Conservation (phyloP, 2,797 vertebrate genomes). For the Chaetodon trifasciatus region DNA sequence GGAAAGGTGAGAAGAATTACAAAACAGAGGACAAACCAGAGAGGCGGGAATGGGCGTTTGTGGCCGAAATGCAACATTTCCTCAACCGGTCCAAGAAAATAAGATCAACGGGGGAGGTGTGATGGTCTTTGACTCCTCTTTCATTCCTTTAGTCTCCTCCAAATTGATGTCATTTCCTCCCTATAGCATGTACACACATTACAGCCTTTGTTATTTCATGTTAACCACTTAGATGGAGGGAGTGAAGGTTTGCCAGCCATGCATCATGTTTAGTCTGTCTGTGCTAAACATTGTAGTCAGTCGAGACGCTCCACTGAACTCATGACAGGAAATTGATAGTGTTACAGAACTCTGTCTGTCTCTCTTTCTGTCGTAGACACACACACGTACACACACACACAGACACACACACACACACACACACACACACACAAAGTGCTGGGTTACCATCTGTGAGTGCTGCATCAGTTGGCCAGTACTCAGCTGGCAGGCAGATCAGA, state of each 20-base stretch:
- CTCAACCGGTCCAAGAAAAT: not conserved
- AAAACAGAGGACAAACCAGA: slow-evolving; percentile 25
- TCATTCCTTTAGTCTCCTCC: slow-evolving; percentile 9
- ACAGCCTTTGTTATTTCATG: slow-evolving; percentile 21
- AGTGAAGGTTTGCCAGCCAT: slow-evolving; percentile 40
- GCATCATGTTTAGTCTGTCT: slow-evolving; percentile 56
- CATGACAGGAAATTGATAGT: slow-evolving; percentile 66
- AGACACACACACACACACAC: slow-evolving; percentile 17
- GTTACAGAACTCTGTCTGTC: slow-evolving; percentile 63
- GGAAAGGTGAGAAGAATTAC: slow-evolving; percentile 22
- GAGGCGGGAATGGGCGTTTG: not conserved
- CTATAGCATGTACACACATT: not conserved
- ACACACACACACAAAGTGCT: slow-evolving; percentile 58
- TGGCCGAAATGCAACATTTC: slow-evolving; percentile 20
- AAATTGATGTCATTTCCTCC: slow-evolving; percentile 14
- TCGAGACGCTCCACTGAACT: slow-evolving; percentile 55
- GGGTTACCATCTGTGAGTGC: slow-evolving; percentile 82
- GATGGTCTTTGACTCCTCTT: not conserved
- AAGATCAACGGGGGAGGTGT: not conserved
- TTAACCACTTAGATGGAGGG: slow-evolving; percentile 33
- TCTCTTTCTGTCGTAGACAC: slow-evolving; percentile 34
- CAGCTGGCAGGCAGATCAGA: slow-evolving; percentile 85
- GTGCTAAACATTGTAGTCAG: slow-evolving; percentile 58
- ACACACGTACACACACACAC: slow-evolving; percentile 3
- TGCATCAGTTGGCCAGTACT: slow-evolving; percentile 81